Percentiles rank a stretch among this genome's conserved stretches.
phyloP scores from a whole-genome alignment of 2,888 invertebrate genomes.

The Leucophenga maculata region DNA sequence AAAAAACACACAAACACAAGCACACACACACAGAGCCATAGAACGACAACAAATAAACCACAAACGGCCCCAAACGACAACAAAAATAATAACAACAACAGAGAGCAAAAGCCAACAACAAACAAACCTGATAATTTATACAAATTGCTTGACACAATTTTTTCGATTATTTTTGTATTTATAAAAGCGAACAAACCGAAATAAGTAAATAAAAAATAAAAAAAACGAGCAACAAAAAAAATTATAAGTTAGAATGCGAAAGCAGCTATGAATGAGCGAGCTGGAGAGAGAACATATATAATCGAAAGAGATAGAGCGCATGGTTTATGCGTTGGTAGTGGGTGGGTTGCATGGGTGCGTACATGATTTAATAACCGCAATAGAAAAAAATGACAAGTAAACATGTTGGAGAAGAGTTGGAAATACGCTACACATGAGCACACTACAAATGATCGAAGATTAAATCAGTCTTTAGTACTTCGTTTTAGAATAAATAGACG shows the following conservation, averaged over 20 bases:
- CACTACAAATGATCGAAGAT: too few relatives aligned
- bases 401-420: too few relatives aligned
- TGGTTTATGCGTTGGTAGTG: constrained; percentile 29
- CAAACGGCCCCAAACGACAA: constrained; percentile 36
- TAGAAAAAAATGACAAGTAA: background rate
- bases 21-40: background rate
- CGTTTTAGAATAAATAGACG: too few relatives aligned
- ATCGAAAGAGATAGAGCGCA: constrained; percentile 4
- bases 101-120: constrained; percentile 30
- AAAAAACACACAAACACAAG: background rate
- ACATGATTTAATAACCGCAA: constrained; percentile 21
- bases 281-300: background rate
- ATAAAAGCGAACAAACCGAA: background rate
- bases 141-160: constrained; percentile 67
- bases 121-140: constrained; percentile 53
- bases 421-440: too few relatives aligned
- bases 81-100: constrained; percentile 17
- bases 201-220: background rate
- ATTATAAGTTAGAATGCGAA: background rate
- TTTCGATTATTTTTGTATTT: constrained; percentile 26
- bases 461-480: too few relatives aligned
- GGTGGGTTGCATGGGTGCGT: constrained; percentile 36
- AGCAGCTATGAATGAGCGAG: background rate
- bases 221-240: background rate
- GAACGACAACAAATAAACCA: constrained; percentile 3